These are phyloP conservation scores for Pseudomyrmex cubaensis DNA, from an alignment of 1,140 invertebrate genomes.

Conservation along the genomic window DNA sequence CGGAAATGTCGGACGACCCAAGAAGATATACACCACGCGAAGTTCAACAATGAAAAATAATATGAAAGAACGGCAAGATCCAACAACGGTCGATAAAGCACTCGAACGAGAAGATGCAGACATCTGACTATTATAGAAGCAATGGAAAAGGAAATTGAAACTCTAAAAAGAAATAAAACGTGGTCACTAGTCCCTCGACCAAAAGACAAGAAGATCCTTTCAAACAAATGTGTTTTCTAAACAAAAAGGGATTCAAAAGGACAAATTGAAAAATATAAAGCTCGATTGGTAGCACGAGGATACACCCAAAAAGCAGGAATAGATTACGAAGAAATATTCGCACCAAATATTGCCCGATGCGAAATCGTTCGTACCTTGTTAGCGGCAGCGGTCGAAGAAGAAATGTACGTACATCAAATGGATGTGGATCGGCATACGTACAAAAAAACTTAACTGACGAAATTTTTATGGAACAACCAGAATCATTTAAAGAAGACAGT, in stretches of 20 bases:
- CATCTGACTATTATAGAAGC: slow-evolving; percentile 8
- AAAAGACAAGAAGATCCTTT: slow-evolving; percentile 64
- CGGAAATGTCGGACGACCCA: no score
- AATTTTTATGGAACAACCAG: slow-evolving; percentile 14
- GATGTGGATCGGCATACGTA: slow-evolving; percentile 18
- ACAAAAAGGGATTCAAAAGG: slow-evolving; percentile 72
- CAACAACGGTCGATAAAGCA: neutral
- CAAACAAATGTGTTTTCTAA: slow-evolving; percentile 79
- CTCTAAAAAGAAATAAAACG: neutral
- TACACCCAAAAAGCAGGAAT: slow-evolving; percentile 68
- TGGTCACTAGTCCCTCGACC: slow-evolving; percentile 21
- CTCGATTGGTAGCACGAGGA: slow-evolving; percentile 81
- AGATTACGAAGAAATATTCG: slow-evolving; percentile 73
- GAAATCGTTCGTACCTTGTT: slow-evolving; percentile 11
- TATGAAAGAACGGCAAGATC: neutral
- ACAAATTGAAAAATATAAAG: slow-evolving; percentile 74
- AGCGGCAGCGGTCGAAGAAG: neutral
- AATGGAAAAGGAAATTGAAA: neutral
- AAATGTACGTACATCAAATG: slow-evolving; percentile 17
- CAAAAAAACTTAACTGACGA: slow-evolving; percentile 18
- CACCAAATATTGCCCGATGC: neutral
- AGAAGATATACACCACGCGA: no score
- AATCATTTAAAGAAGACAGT: neutral
- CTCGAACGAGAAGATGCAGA: neutral
- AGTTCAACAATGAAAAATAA: no score